These are phyloP conservation scores for Cybosia mesomella DNA, from an alignment of 2,888 invertebrate species.

Conservation along the genomic window DNA sequence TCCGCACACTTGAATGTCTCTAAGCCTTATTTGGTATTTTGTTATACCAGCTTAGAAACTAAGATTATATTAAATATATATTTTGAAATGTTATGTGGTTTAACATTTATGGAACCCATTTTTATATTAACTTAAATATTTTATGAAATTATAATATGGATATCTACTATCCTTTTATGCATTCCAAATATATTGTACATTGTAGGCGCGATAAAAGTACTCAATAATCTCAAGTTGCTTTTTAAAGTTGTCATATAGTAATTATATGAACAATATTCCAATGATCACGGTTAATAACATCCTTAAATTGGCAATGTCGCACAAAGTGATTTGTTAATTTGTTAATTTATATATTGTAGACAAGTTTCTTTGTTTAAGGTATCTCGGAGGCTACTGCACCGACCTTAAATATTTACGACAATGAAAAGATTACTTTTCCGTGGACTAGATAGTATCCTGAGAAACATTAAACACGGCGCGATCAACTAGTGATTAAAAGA, in stretches of 20 bases:
- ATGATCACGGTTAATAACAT: conserved; percentile 18
- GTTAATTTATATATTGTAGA: conserved; percentile 25
- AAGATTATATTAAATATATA: background rate
- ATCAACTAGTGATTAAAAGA: conserved; percentile 27
- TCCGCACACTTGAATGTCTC: background rate
- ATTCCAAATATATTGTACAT: too few relatives aligned
- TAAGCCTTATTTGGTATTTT: conserved; percentile 1
- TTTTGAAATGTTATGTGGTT: conserved; percentile 4
- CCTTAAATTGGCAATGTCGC: conserved; percentile 12
- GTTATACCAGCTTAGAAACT: background rate
- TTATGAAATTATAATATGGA: background rate
- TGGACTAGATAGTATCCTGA: conserved; percentile 31
- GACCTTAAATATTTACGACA: conserved; percentile 25
- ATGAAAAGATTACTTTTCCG: conserved; percentile 23
- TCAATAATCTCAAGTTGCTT: conserved; percentile 10
- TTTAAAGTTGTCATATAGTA: conserved; percentile 11
- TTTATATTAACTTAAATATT: background rate
- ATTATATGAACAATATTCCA: conserved; percentile 20
- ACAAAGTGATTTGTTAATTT: conserved; percentile 16
- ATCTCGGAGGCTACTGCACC: conserved; percentile 38
- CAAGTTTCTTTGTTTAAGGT: conserved; percentile 40
- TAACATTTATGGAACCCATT: background rate
- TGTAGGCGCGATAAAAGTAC: background rate
- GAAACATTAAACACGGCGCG: conserved; percentile 36
- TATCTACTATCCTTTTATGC: background rate